Evolutionary conservation across 1,140 invertebrate species (phyloP), one percentile per base, ranked within the genome.

Genomic region (Zaprionus inermis): DNA sequence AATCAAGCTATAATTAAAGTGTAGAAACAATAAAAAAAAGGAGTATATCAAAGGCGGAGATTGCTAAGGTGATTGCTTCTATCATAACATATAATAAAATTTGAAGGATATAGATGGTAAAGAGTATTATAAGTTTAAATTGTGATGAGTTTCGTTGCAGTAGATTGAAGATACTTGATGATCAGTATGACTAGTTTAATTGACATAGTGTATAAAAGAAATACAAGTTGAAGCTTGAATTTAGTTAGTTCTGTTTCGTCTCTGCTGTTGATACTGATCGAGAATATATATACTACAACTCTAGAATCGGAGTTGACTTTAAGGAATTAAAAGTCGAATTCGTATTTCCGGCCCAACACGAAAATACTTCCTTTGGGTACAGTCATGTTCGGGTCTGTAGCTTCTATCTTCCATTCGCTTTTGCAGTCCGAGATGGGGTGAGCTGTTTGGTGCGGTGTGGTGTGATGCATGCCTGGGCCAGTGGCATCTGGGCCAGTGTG

Each of bases 401-500:
- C n/a, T 44, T 16, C 38, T 44, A 18, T 10, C n/a, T 14, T 44
- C n/a, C 38, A 16, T 6, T 44, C 3, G 38, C 38, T 41, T 6
- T 41, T 7, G 38, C n/a, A 9, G 38, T 44, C 7, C 6, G n/a
- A 16, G 30, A 7, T 9, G 30, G 5, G 30, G 2, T 32, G 30
- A 7, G 10, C 1, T 32, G n/a, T 3, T 5, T 16, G n/a, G n/a
- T 0, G 2, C 6, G n/a, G n/a, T 44, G n/a, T n/a, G 36, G 36
- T 38, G 46, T 24, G n/a, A 16, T 14, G 24, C 18, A 10, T 34
- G 16, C 46, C 11, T 12, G 10, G 20, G n/a, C n/a, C n/a, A 16
- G 28, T 56, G 20, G 59, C 56, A 72, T 68, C 28, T 69, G 9
- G 24, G 59, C 24, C 41, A 51, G 66, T 58, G 52, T 41, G 36